Evolutionary conservation across 53 echinoderm and acorn worm species (phyloP).

Genomic region (Mesocentrotus franciscanus): DNA sequence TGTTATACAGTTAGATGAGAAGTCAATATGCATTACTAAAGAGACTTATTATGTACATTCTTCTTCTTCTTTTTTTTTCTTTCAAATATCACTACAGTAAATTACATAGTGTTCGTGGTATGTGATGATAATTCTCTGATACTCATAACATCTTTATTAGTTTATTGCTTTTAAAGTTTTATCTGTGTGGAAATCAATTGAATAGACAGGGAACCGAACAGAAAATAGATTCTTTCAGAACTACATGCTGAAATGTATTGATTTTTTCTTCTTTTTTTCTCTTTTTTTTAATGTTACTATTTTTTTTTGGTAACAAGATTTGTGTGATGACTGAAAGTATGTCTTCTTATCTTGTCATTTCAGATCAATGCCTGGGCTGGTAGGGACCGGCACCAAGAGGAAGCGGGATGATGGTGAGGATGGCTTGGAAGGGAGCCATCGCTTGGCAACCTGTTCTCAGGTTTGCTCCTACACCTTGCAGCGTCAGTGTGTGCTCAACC

Average conservation of each 20-base stretch:
- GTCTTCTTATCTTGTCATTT: neutral
- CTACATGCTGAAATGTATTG: neutral
- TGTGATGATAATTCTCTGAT: neutral
- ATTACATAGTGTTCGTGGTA: neutral
- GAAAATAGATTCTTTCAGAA: neutral
- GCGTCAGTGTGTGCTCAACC: slow-evolving; percentile 89
- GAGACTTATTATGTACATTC: neutral
- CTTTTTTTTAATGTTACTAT: neutral
- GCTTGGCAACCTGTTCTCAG: slow-evolving; percentile 60
- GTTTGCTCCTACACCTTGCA: slow-evolving; percentile 84
- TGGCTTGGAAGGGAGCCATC: slow-evolving; percentile 59
- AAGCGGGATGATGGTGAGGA: slow-evolving; percentile 87
- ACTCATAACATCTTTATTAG: neutral
- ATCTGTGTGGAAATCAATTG: neutral
- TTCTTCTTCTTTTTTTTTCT: too few relatives aligned
- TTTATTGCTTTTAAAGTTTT: neutral
- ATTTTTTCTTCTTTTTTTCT: neutral
- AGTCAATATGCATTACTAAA: neutral
- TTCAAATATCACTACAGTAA: neutral
- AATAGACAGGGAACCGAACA: neutral
- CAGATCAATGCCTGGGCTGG: slow-evolving; percentile 92
- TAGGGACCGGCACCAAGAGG: slow-evolving; percentile 86
- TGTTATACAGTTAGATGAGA: neutral
- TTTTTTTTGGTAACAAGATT: neutral
- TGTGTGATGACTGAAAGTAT: neutral